Evolutionary conservation across 2,797 vertebrate species (phyloP).

Genomic region (Phylloscopus collybita): DNA sequence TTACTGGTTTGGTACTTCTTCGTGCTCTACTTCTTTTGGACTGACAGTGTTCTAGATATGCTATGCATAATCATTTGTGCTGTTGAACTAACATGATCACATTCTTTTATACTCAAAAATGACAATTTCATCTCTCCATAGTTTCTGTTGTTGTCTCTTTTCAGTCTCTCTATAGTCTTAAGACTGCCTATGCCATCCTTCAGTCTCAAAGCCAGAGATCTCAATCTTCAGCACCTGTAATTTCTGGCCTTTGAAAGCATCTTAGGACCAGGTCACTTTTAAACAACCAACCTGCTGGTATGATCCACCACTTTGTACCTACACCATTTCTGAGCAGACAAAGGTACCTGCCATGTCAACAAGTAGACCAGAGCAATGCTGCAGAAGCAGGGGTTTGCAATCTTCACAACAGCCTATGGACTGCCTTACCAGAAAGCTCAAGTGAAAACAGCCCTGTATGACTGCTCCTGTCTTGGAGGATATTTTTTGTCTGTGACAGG

Average conservation of each 20-base stretch:
- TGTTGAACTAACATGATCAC: background rate
- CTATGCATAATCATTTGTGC: background rate
- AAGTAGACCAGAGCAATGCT: background rate
- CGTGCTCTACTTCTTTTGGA: background rate
- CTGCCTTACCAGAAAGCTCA: background rate
- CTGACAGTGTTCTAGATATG: background rate
- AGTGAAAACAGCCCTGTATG: background rate
- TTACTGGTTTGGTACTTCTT: background rate
- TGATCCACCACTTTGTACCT: background rate
- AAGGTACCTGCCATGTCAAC: background rate
- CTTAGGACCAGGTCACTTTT: background rate
- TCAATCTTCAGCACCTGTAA: background rate
- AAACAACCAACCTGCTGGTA: background rate
- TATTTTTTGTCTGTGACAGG: background rate
- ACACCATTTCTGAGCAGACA: background rate
- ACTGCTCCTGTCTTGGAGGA: background rate
- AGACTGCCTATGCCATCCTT: background rate
- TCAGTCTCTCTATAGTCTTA: background rate
- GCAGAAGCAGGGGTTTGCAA: background rate
- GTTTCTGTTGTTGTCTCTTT: background rate
- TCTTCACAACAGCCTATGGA: accelerated
- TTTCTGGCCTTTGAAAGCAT: background rate
- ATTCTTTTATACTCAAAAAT: background rate
- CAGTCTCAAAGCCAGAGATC: background rate
- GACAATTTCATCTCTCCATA: background rate